Conservation (phyloP, 1,140 invertebrate genomes). For the Holcopasites calliopsidis region DNA sequence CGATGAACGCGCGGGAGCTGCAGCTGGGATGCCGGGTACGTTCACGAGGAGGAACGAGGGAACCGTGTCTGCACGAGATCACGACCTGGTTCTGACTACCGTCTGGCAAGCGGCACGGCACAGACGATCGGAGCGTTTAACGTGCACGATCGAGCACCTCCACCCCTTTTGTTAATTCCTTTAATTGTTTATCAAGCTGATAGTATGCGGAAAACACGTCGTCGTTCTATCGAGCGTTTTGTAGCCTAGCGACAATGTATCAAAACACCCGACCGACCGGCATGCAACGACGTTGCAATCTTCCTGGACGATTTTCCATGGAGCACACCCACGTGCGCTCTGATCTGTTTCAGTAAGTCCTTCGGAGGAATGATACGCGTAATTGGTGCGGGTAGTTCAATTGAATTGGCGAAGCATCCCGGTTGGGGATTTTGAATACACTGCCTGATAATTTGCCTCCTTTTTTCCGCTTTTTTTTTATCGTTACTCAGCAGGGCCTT, state of each 20-base stretch:
- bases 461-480: too few species aligned
- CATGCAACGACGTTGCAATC: slow-evolving; percentile 45
- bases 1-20: slow-evolving; percentile 82
- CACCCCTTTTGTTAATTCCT: not conserved
- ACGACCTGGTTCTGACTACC: too few species aligned
- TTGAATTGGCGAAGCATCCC: too few species aligned
- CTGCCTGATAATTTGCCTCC: too few species aligned
- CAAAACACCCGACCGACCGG: slow-evolving; percentile 67
- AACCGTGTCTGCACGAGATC: not conserved
- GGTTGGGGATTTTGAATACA: too few species aligned
- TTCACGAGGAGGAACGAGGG: not conserved
- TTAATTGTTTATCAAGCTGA: slow-evolving; percentile 45
- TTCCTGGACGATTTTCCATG: slow-evolving; percentile 8
- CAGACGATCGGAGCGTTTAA: too few species aligned
- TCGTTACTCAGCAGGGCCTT: too few species aligned
- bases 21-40: slow-evolving; percentile 74
- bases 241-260: slow-evolving; percentile 75
- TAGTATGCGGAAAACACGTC: slow-evolving; percentile 57
- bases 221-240: slow-evolving; percentile 71
- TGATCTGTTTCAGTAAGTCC: not conserved
- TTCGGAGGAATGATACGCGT: not conserved
- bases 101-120: not conserved
- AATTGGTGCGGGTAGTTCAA: too few species aligned
- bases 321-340: not conserved
- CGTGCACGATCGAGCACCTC: not conserved